Percentiles rank a stretch among this genome's conserved stretches.
Evolutionary conservation across 30 jellyfish, hydroid and myxozoan genomes (phyloP).

Genomic region (Catostylus mosaicus): DNA sequence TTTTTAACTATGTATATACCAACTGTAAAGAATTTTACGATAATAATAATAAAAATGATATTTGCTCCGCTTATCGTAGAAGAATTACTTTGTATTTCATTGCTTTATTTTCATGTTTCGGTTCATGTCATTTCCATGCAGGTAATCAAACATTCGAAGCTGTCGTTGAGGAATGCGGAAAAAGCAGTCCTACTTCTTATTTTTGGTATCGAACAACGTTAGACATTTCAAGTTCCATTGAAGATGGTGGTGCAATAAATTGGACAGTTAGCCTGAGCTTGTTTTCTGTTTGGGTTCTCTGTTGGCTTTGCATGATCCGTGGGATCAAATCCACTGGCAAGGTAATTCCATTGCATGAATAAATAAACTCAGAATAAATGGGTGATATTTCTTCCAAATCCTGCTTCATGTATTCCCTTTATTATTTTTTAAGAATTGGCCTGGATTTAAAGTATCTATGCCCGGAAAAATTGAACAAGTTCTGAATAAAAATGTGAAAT

Average conservation of each 20-base stretch:
- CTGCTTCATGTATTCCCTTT: too few relatives aligned
- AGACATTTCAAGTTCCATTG: slow-evolving; percentile 79
- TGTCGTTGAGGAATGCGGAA: slow-evolving; percentile 77
- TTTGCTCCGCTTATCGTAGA: too few relatives aligned
- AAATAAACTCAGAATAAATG: too few relatives aligned
- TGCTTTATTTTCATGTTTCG: neutral
- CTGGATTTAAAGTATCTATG: too few relatives aligned
- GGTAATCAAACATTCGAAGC: slow-evolving; percentile 69
- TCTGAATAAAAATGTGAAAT: too few relatives aligned
- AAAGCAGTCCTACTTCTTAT: slow-evolving; percentile 88
- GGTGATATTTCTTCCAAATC: too few relatives aligned
- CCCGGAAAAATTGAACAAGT: too few relatives aligned
- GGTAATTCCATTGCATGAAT: too few relatives aligned
- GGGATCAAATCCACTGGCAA: slow-evolving; percentile 95
- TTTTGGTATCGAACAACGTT: slow-evolving; percentile 98
- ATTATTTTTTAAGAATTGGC: too few relatives aligned
- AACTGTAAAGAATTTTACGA: too few relatives aligned
- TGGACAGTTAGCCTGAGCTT: slow-evolving; percentile 88
- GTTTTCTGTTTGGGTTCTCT: slow-evolving; percentile 82
- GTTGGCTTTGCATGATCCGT: slow-evolving; percentile 95
- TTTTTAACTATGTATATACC: too few relatives aligned
- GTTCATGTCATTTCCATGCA: slow-evolving; percentile 50
- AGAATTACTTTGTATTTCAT: neutral
- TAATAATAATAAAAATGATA: too few relatives aligned
- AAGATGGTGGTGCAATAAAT: slow-evolving; percentile 71